Evolutionary conservation across 1,140 invertebrate genomes (phyloP), one percentile per base, ranked within the genome.

Genomic region (Papilio glaucus): DNA sequence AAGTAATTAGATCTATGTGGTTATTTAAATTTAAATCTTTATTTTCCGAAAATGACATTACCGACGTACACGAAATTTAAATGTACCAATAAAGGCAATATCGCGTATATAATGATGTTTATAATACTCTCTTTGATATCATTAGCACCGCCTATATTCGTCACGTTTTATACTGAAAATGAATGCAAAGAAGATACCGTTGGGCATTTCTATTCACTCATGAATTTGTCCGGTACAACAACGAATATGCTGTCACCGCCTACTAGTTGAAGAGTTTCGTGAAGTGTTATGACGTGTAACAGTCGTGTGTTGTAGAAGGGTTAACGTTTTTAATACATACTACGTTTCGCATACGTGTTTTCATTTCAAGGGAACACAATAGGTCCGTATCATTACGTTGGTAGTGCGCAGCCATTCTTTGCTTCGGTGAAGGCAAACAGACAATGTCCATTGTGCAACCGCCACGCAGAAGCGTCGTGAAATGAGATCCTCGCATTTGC

Each of bases 401-500:
- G 69, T 71, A 71, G 78, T 80, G 74, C 79, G 84, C 78, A 77
- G 72, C 77, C 79, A 87, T 89, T 90, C 81, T 87, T 85, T 73
- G 75, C 74, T 81, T 85, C 73, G 81, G 76, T 78, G 76, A 78
- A 84, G 74, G 72, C 83, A 75, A 77, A 79, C 78, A 86, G 73
- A 90, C 90, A 92, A 90, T 92, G 84, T 86, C 77, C 86, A 90
- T 90, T 92, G 88, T 90, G 85, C 77, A 78, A 83, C 71, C 78
- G 77, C 73, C 76, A 77, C 78, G 75, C 75, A 81, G 73, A 83
- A 81, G 68, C 75, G 78, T 77, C 75, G 73, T 83, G 85, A 85
- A 87, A 85, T 77, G 69, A 81, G 82, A 86, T 84, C 77, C 76
- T 82, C 74, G 63, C 70, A 68, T 67, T 61, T 71, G 68, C 41